phyloP scores from a whole-genome alignment of 1,140 invertebrate genomes.

The Hyphantria cunea region DNA sequence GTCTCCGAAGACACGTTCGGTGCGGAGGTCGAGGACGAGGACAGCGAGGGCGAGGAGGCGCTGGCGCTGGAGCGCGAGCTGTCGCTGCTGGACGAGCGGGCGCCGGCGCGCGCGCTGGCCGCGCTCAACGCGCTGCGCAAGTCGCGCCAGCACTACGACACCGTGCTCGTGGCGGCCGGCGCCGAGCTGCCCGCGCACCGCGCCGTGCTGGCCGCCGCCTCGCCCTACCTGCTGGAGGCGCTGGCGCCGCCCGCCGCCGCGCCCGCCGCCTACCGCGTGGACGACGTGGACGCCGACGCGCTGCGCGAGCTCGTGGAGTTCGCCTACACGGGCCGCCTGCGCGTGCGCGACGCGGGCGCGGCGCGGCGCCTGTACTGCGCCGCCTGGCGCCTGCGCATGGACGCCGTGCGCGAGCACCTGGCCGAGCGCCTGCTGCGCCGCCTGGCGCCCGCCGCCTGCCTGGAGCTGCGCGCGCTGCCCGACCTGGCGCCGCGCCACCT shows the following conservation, averaged over 20 bases:
- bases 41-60: constrained; percentile 50
- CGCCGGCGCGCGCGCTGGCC: constrained; percentile 82
- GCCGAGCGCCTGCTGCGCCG: constrained; percentile 86
- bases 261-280: constrained; percentile 28
- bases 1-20: no score
- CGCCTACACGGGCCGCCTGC: constrained; percentile 86
- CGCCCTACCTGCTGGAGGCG: constrained; percentile 90
- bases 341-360: constrained; percentile 78
- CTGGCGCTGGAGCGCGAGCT: constrained; percentile 36
- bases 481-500: constrained; percentile 79
- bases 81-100: constrained; percentile 76
- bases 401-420: constrained; percentile 87
- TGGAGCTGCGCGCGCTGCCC: constrained; percentile 86
- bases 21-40: no score
- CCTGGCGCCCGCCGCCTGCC: constrained; percentile 86
- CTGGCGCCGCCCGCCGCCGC: constrained; percentile 81
- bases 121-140: constrained; percentile 89
- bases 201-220: constrained; percentile 89
- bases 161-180: constrained; percentile 88
- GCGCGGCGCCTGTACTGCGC: constrained; percentile 89
- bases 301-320: constrained; percentile 90
- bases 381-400: constrained; percentile 88
- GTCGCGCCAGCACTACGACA: constrained; percentile 90
- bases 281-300: constrained; percentile 81
- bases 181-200: constrained; percentile 89